Evolutionary conservation across 2,797 vertebrate species (phyloP), one percentile per base, ranked within the genome.

Genomic region (Microhierax caerulescens): DNA sequence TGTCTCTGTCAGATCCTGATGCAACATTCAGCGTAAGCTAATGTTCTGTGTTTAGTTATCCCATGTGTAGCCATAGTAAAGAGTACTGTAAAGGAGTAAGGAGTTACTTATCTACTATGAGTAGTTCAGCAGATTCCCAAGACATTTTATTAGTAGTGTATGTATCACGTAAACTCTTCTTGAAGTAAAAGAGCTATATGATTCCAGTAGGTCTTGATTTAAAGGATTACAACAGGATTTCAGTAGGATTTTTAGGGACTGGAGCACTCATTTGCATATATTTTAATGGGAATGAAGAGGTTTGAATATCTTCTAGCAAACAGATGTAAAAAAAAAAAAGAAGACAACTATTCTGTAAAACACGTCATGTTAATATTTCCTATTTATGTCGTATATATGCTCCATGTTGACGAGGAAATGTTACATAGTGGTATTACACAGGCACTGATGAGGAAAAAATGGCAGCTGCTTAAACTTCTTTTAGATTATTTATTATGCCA

Each of bases 11-110:
- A 2, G 99, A 99, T 95, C 98, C 98, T 1, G 99, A 99, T 95
- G 97, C 98, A 12, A 97, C 98, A 24, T 98, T 99, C 89, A 99
- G 98, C 63, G 99, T 99, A 98, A 99, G 98, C 20, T 63, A 9
- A 43, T 61, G n/a, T 48, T 78, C 65, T 72, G 2, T 68, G 16
- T 65, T 30, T 57, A 25, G 32, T 88, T 63, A 56, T 3, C 53
- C 67, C 18, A 73, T 70, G 11, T 32, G 13, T 86, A 74, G 28
- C 43, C 36, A 18, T 45, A 70, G 17, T 50, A 75, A n/a, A 63
- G 37, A 54, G n/a, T 79, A 22, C 16, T 47, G 54, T 47, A 77
- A 25, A 81, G 27, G 13, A 76, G 3, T 59, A 19, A 47, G 50
- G 77, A 70, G 9, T 36, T 75, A 23, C 7, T 2, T 34, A 4